Evolutionary conservation across 2,797 vertebrate genomes (phyloP).

Genomic region (Acropternis orthonyx): DNA sequence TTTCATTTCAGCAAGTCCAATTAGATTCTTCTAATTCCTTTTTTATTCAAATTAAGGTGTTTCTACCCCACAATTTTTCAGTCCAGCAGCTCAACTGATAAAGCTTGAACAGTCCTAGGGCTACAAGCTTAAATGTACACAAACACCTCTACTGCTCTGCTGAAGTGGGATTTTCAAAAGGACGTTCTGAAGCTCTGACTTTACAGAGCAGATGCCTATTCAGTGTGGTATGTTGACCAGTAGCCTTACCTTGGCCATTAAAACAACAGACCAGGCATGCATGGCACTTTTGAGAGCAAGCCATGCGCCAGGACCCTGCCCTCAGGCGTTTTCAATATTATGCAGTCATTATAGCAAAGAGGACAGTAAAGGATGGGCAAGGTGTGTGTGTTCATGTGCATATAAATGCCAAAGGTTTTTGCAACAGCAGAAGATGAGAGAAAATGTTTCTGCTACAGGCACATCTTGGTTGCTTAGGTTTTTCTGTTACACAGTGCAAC

Average conservation of each 20-base stretch:
- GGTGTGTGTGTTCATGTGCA: not conserved
- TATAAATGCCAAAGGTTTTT: slow-evolving; percentile 40
- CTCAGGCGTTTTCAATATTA: slow-evolving; percentile 8
- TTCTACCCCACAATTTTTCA: not conserved
- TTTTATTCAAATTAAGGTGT: not conserved
- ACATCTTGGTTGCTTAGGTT: not conserved
- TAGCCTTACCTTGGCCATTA: slow-evolving; percentile 22
- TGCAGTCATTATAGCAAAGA: slow-evolving; percentile 20
- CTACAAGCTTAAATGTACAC: not conserved
- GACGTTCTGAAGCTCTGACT: not conserved
- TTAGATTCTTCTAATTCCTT: not conserved
- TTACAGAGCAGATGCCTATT: not conserved
- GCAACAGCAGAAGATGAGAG: slow-evolving; percentile 10
- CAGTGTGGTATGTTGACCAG: slow-evolving; percentile 22
- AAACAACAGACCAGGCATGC: not conserved
- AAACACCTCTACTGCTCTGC: not conserved
- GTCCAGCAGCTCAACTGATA: not conserved
- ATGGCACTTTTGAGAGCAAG: not conserved
- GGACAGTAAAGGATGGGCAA: slow-evolving; percentile 40
- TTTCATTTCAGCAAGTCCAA: not conserved
- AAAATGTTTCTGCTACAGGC: slow-evolving; percentile 1
- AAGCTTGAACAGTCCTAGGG: not conserved
- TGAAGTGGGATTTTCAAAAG: not conserved
- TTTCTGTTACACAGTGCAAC: not conserved
- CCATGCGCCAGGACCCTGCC: slow-evolving; percentile 6